Evolutionary conservation across 2,113 vertebrate species (phyloP).

Genomic region (Phaethornis superciliosus): DNA sequence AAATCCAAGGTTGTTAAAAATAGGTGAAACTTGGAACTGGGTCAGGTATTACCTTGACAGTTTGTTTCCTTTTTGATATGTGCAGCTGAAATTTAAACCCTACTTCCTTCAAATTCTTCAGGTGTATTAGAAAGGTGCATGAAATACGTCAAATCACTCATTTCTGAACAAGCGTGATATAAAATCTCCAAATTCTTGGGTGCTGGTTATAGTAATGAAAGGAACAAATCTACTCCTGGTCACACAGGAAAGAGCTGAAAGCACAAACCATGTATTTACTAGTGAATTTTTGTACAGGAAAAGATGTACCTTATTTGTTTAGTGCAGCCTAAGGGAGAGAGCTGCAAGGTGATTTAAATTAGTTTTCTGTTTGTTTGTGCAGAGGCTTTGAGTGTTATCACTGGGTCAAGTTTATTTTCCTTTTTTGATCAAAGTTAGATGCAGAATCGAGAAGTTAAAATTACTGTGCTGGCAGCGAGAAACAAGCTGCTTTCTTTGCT

Average conservation of each 20-base stretch:
- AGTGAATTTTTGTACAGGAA: not conserved
- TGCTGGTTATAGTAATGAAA: not conserved
- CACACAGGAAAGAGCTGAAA: not conserved
- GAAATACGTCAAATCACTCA: not conserved
- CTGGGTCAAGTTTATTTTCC: not conserved
- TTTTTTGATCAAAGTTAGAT: not conserved
- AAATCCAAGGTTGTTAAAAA: conserved; percentile 22
- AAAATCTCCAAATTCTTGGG: not conserved
- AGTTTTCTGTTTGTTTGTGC: conserved; percentile 4
- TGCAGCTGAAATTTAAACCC: not conserved
- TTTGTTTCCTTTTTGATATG: not conserved
- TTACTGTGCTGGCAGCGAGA: not conserved
- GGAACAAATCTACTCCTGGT: not conserved
- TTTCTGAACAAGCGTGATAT: not conserved
- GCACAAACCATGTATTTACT: not conserved
- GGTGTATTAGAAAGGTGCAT: not conserved
- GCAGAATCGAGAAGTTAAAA: not conserved
- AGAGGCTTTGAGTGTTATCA: not conserved
- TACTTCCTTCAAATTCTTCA: not conserved
- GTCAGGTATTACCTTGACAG: not conserved
- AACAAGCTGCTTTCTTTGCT: not conserved
- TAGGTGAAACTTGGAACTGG: not conserved
- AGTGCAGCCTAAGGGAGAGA: not conserved
- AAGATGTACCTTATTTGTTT: not conserved
- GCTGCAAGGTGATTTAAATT: not conserved